phyloP scores from a whole-genome alignment of 2,888 invertebrate species.

The Dendrolimus houi region DNA sequence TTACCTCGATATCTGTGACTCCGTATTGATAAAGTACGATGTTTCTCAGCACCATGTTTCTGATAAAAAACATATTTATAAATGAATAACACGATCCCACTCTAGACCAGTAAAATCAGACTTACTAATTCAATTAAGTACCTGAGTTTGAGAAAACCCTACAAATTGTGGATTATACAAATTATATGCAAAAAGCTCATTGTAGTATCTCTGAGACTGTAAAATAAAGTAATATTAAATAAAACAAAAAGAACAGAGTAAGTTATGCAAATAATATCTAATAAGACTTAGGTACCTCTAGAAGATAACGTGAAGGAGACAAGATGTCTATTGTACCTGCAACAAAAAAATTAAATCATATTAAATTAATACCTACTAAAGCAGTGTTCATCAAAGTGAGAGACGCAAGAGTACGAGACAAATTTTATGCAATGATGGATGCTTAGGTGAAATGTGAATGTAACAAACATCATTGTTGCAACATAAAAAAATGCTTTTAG shows the following conservation, averaged over 20 bases:
- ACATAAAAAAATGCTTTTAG: too few relatives aligned
- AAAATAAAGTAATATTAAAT: constrained; percentile 12
- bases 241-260: neutral
- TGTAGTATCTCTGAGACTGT: constrained; percentile 53
- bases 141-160: constrained; percentile 17
- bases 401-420: too few relatives aligned
- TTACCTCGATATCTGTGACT: too few relatives aligned
- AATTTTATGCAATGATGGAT: too few relatives aligned
- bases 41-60: too few relatives aligned
- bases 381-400: too few relatives aligned
- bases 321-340: constrained; percentile 26
- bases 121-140: constrained; percentile 4
- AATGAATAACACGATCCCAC: too few relatives aligned
- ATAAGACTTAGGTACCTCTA: constrained; percentile 33
- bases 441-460: too few relatives aligned
- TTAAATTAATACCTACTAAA: constrained; percentile 1
- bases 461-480: too few relatives aligned
- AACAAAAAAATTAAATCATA: constrained; percentile 7
- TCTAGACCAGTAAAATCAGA: too few relatives aligned
- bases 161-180: constrained; percentile 19
- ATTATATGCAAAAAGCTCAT: constrained; percentile 35
- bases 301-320: constrained; percentile 44
- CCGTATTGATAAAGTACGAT: too few relatives aligned
- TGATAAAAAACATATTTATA: too few relatives aligned
- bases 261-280: neutral